Evolutionary conservation across 2,113 vertebrate genomes (phyloP), one percentile per base, ranked within the genome.

Genomic region (Ailurus styani): DNA sequence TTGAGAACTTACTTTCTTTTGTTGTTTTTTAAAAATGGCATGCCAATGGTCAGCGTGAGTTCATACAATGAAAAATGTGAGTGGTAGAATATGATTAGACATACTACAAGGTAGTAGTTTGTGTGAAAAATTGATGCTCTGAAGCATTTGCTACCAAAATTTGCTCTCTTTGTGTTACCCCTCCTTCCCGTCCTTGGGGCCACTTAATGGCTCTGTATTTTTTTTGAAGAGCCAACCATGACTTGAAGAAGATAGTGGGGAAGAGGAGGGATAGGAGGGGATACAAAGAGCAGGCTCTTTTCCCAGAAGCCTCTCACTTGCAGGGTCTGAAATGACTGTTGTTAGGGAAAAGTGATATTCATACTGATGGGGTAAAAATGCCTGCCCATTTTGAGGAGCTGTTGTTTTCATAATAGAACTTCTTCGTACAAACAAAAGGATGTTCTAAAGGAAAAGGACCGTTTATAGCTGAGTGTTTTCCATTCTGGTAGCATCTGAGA

Each of bases 11-110:
- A 23, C 37, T 95, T 95, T 85, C 62, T 94, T 95, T 78, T 77
- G 47, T 93, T 92, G 78, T 84, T 83, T 94, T 90, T 92, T 62
- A 23, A 25, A 81, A 73, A 82, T 70, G n/a, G 47, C 57, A 2
- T 52, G 18, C 20, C 82, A n/a, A 1, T 84, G 81, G 6, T 75
- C 29, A 94, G 12, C 82, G 1, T 97, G 70, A 92, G 62, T 70
- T 93, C 37, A 55, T 90, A 52, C 34, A 84, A 17, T 87, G 90
- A 85, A 93, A 97, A 93, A 84, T 64, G n/a, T 70, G 78, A 81
- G 57, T 81, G 68, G 54, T 37, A 5, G 55, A 72, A 66, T 93
- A 45, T 90, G 90, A 82, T 89, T 93, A 85, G 57, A 90, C 20
- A 23, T 15, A 57, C 37, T 89, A 83, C 29, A 68, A 13, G 18